Evolutionary conservation across 2,888 invertebrate species (phyloP).

Genomic region (Coenonympha arcania): DNA sequence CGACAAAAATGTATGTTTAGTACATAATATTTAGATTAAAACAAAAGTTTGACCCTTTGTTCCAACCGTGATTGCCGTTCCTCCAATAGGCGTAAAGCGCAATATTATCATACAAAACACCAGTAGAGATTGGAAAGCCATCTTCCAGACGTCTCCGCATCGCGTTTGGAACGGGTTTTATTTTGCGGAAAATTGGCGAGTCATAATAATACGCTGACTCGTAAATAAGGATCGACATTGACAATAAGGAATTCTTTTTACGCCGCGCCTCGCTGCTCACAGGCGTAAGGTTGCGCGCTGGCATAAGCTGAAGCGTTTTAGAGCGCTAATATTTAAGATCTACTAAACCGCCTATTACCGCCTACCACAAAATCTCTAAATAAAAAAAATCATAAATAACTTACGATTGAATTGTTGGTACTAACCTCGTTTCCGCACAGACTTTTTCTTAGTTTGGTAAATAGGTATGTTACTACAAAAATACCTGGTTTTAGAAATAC

Average conservation of each 20-base stretch:
- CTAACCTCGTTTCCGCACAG: too few relatives aligned
- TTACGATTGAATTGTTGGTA: too few relatives aligned
- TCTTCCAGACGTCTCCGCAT: constrained; percentile 46
- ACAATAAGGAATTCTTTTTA: constrained; percentile 66
- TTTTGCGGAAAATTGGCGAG: constrained; percentile 71
- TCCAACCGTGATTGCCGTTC: constrained; percentile 9
- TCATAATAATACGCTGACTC: constrained; percentile 71
- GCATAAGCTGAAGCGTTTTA: constrained; percentile 1
- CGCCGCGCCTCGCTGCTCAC: constrained; percentile 65
- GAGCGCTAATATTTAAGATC: too few relatives aligned
- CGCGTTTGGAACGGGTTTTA: constrained; percentile 42
- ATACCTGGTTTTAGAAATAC: too few relatives aligned
- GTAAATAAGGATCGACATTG: constrained; percentile 71
- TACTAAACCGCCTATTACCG: too few relatives aligned
- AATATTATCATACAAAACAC: constrained; percentile 55
- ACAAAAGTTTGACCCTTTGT: constrained; percentile 3
- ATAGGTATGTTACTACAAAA: too few relatives aligned
- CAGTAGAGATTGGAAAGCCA: constrained; percentile 52
- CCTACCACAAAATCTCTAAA: too few relatives aligned
- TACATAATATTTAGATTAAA: neutral
- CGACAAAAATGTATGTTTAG: too few relatives aligned
- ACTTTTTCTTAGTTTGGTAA: too few relatives aligned
- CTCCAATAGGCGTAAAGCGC: constrained; percentile 15
- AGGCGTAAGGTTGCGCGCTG: constrained; percentile 31
- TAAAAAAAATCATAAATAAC: too few relatives aligned